Base-by-base conservation (phyloP, 2,888 invertebrate genomes). In the Lochmaea capreae region DNA sequence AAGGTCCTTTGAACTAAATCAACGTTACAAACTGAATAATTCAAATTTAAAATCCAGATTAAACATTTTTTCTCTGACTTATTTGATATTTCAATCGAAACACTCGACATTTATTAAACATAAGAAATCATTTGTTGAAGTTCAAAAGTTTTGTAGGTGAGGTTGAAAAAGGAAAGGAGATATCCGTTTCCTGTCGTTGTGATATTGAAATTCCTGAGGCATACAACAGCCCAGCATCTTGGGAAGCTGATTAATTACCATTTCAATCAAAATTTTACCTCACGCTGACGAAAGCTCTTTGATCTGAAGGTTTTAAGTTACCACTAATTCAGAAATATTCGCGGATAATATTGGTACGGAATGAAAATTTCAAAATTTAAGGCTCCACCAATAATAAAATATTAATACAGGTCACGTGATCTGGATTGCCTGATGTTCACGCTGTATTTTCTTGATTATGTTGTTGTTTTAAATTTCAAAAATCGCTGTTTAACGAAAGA, bases 201-300 rank as follows among this genome's bases (percentile, higher is more conserved):
- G 61, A n/a, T 61, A 61, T 61, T 61, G 61, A 39, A 61, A 61
- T 61, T 61, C n/a, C 33, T 39, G 39, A 61, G 39, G 61, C 39
- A n/a, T 61, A 61, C n/a, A 58, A 61, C 61, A 39, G 33, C 61
- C n/a, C 61, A 61, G 39, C n/a, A 33, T 39, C 61, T 39, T n/a
- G 33, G 61, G 61, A 61, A 61, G 33, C 39, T 61, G 39, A 61
- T 61, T 61, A 33, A 61, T 61, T 61, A 61, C 16, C 33, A 61
- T 61, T 61, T 61, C 61, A 61, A 61, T 61, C 61, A 39, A 61
- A 61, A 39, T 61, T 61, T 61, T 39, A 61, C 61, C 39, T 39
- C 9, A 33, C 39, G 39, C 14, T 18, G 39, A 39, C 6, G 39
- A 61, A 39, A 39, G 9, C 33, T n/a, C n/a, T 61, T 61, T 61